phyloP scores from a whole-genome alignment of 2,888 invertebrate species.

The Metopia argyrocephala region DNA sequence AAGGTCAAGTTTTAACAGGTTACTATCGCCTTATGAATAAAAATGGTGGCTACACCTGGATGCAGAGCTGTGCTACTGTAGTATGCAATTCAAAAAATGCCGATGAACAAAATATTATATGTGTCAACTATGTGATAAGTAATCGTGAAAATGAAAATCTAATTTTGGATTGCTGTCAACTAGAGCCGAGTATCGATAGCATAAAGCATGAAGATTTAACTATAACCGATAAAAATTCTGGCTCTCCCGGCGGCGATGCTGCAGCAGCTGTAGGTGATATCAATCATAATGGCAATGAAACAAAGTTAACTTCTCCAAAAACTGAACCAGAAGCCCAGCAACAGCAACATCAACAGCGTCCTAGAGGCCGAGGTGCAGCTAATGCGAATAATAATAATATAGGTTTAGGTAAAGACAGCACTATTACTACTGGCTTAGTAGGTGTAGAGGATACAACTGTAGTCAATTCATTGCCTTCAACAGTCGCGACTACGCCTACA shows the following conservation, averaged over 20 bases:
- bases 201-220: conserved; percentile 89
- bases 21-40: conserved; percentile 98
- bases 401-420: conserved; percentile 73
- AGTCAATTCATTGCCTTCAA: conserved; percentile 67
- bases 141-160: conserved; percentile 89
- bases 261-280: conserved; percentile 68
- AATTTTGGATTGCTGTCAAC: conserved; percentile 95
- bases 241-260: conserved; percentile 92
- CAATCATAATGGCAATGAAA: conserved; percentile 73
- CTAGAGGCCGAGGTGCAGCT: conserved; percentile 70
- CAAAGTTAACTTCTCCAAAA: conserved; percentile 78
- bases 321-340: conserved; percentile 73
- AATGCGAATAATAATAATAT: conserved; percentile 71
- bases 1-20: conserved; percentile 97
- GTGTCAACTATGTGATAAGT: conserved; percentile 95
- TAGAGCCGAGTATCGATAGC: conserved; percentile 87
- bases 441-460: conserved; percentile 67
- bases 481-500: conserved; percentile 66
- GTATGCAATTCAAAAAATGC: conserved; percentile 97
- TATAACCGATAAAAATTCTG: conserved; percentile 87
- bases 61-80: conserved; percentile 97
- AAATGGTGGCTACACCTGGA: conserved; percentile 96
- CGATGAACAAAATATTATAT: conserved; percentile 97
- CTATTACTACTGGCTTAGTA: conserved; percentile 67
- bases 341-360: conserved; percentile 65